Percentiles rank a stretch among this genome's conserved stretches.
These are phyloP conservation scores for Isoperla grammatica DNA, from an alignment of 2,888 invertebrate species.

Conservation along the genomic window DNA sequence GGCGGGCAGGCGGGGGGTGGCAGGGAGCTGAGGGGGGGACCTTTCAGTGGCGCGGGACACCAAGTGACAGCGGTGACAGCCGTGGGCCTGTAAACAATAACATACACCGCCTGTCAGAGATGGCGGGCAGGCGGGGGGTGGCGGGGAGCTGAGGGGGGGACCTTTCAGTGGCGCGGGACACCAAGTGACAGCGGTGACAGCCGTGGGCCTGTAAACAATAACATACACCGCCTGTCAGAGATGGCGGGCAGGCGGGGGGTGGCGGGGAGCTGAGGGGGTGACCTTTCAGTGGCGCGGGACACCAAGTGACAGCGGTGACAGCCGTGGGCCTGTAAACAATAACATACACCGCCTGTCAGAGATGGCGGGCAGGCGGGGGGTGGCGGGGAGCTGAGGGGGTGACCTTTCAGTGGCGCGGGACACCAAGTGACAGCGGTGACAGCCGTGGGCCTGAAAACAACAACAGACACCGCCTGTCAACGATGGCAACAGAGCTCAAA, in stretches of 20 bases:
- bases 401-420: slow-evolving; percentile 43
- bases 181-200: slow-evolving; percentile 42
- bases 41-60: slow-evolving; percentile 44
- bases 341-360: slow-evolving; percentile 54
- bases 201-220: slow-evolving; percentile 36
- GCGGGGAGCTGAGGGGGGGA: slow-evolving; percentile 48
- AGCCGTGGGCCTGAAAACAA: slow-evolving; percentile 39
- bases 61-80: slow-evolving; percentile 42
- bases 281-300: slow-evolving; percentile 42
- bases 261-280: slow-evolving; percentile 48
- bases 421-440: slow-evolving; percentile 42
- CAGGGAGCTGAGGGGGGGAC: slow-evolving; percentile 48
- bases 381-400: slow-evolving; percentile 48
- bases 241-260: slow-evolving; percentile 44
- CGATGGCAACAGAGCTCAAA: too few relatives aligned
- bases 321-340: slow-evolving; percentile 37
- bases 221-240: slow-evolving; percentile 53
- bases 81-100: slow-evolving; percentile 39
- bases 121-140: slow-evolving; percentile 43
- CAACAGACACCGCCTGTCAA: too few relatives aligned
- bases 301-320: slow-evolving; percentile 43
- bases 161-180: slow-evolving; percentile 43
- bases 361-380: slow-evolving; percentile 43
- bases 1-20: slow-evolving; percentile 43
- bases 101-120: slow-evolving; percentile 52